Base-by-base conservation (phyloP, 92 coral and sea anemone genomes). In the Siderastrea radians region DNA sequence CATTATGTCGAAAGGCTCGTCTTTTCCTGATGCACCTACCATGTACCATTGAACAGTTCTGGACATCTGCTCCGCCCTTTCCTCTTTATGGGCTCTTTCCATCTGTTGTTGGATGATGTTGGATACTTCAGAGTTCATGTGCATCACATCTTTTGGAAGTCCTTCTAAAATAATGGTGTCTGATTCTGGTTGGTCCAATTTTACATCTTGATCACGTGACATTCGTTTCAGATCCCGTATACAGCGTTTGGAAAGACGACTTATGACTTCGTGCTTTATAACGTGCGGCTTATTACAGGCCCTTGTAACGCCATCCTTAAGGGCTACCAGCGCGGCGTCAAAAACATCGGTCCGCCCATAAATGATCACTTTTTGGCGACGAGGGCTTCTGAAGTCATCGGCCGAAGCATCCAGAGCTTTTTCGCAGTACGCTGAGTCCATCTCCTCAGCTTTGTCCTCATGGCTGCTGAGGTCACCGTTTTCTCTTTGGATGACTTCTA, bases 111-210 rank as follows among this genome's bases (percentile, higher is more conserved):
- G 71, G 11, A 83, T 83, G 14, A 26, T 52, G 7, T 50, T 19
- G 11, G 60, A 72, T 6, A 83, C 17, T 61, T 61, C 73, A 4
- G 44, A 46, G 72, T 49, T 60, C 19, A 83, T 1, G 50, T 72
- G 61, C 79, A 83, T 46, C 61, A 83, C 87, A 83, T 83, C 87
- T 60, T 83, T 74, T 2, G 87, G 87, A 58, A 72, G 87, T 16
- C 87, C 87, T 83, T 60, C 70, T 4, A 83, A 26, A 17, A 16
- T 17, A 12, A 83, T 17, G 16, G 72, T 72, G 26, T 12, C 58
- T 19, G 43, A 9, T 45, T 83, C 79, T 72, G 87, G 79, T 48
- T 83, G 87, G 9, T 83, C 87, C 9, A 83, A 17, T 49, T 58
- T 72, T 47, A 83, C 87, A 48, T 83, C 87, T 72, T 60, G 62